Evolutionary conservation across 2,888 invertebrate species (phyloP), one percentile per base, ranked within the genome.

Genomic region (Alsophila aescularia): DNA sequence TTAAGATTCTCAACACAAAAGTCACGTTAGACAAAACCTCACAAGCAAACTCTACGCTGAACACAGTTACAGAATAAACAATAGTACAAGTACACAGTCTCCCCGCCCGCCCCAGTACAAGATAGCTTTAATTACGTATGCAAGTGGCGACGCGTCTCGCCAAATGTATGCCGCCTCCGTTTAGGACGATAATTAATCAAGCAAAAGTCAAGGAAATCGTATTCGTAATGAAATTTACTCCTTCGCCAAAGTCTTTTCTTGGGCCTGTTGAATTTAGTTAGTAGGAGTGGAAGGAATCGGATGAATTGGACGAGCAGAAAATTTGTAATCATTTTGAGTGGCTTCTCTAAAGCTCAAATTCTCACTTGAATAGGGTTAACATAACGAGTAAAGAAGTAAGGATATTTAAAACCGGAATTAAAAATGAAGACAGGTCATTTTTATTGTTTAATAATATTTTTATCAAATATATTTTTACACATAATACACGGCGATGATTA

Each of bases 131-230:
- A 43, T 43, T 53, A 18, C 15, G 54, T 54, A 49, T 54, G 49
- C 54, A 44, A 35, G 44, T 39, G n/a, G 10, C 40, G 18, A 13
- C 34, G 16, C 24, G n/a, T 13, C 13, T 4, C 24, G 18, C 16
- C 35, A 40, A 40, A 42, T 45, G 15, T 52, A 27, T 24, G 21
- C 52, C 49, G 18, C 35, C 21, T 55, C 29, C 45, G 31, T 45
- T 55, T 45, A 36, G 44, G 34, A 27, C 14, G 18, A 37, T 49
- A 32, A 54, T 49, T 54, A 49, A 54, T 54, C 49, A 54, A 49
- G 39, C 27, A 42, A 31, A 48, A 49, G 49, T 41, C 42, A 32
- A 12, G 49, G 49, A 43, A 54, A 48, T 43, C 37, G 21, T 35
- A 15, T 21, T 43, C 39, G 14, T 44, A 54, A 49, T 43, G 15